Percentiles rank a stretch among this genome's conserved stretches.
Conservation (phyloP, 1,140 invertebrate genomes). For the Ceratosolen fusciceps region DNA sequence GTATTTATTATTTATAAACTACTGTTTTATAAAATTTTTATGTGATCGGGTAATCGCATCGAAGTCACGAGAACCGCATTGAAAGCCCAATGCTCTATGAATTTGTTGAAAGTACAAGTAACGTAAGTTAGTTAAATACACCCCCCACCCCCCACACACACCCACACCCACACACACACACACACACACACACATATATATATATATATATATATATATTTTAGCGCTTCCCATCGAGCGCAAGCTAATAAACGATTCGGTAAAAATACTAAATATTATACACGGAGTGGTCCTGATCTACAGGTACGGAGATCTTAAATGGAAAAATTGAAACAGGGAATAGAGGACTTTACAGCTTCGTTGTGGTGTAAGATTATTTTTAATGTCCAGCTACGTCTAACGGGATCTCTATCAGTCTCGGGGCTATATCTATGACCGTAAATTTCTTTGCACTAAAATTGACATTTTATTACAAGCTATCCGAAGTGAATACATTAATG, state of each 20-base stretch:
- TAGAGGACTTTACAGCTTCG: background rate
- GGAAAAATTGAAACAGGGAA: background rate
- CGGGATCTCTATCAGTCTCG: background rate
- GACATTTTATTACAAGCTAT: background rate
- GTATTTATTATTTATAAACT: background rate
- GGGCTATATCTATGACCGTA: background rate
- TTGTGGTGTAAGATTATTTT: conserved; percentile 3
- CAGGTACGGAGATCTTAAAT: background rate
- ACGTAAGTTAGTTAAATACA: background rate
- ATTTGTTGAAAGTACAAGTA: too few relatives aligned
- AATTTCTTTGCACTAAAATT: background rate
- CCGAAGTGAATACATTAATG: too few relatives aligned
- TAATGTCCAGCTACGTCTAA: background rate
- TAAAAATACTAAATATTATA: conserved; percentile 17
- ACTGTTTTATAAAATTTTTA: background rate
- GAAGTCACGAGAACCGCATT: background rate
- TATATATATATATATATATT: too few relatives aligned
- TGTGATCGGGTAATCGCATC: background rate
- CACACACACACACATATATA: too few relatives aligned
- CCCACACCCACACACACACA: too few relatives aligned
- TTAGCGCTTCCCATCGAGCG: background rate
- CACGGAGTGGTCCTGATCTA: too few relatives aligned
- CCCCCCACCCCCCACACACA: too few relatives aligned
- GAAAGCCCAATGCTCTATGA: background rate
- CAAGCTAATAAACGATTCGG: background rate